Conservation (phyloP, 2,113 vertebrate species). For the Phodopus roborovskii region DNA sequence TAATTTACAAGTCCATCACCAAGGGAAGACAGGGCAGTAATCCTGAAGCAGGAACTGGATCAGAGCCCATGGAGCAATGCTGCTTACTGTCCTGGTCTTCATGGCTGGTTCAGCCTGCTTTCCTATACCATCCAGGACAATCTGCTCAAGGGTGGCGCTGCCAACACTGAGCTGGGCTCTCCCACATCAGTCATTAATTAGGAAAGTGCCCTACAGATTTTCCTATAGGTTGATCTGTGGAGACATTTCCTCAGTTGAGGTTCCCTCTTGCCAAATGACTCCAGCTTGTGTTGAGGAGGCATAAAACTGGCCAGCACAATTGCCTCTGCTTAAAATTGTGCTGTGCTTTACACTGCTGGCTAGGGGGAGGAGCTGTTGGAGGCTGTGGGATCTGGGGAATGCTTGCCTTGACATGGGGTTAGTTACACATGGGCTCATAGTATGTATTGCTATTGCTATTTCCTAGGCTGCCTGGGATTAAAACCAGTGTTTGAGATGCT, state of each 20-base stretch:
- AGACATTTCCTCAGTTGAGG: background rate
- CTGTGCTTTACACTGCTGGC: background rate
- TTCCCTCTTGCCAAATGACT: background rate
- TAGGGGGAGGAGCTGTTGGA: background rate
- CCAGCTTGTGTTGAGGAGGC: background rate
- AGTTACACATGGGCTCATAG: background rate
- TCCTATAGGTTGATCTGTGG: background rate
- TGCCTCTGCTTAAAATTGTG: background rate
- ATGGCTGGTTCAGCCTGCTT: background rate
- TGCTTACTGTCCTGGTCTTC: background rate
- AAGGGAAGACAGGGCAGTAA: background rate
- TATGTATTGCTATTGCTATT: background rate
- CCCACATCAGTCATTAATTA: background rate
- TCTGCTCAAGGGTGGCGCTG: background rate
- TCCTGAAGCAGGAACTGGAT: no score
- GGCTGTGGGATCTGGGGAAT: background rate
- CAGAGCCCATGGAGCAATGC: background rate
- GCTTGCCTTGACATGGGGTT: background rate
- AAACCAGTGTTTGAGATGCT: background rate
- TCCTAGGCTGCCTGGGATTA: background rate
- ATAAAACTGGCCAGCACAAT: background rate
- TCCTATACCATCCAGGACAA: background rate
- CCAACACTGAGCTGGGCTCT: background rate
- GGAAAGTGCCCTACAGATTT: background rate
- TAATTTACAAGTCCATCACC: background rate